These are phyloP conservation scores for Alcis repandata DNA, from an alignment of 2,888 invertebrate species.

Conservation along the genomic window DNA sequence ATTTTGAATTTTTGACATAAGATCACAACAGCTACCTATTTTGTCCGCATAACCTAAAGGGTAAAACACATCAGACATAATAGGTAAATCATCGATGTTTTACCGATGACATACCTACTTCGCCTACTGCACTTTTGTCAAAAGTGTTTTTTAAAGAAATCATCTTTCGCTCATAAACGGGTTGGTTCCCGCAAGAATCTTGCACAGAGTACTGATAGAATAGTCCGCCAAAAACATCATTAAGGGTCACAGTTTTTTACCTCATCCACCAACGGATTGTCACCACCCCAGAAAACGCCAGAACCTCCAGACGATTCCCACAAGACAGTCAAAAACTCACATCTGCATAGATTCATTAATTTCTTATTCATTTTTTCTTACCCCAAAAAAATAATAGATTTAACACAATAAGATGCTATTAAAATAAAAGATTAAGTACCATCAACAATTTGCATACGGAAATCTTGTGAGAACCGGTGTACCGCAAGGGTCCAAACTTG, in stretches of 20 bases:
- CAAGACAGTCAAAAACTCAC: constrained; percentile 58
- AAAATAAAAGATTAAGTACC: constrained; percentile 85
- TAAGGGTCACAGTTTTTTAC: constrained; percentile 32
- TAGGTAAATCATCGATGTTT: too few species aligned
- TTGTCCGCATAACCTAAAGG: too few species aligned
- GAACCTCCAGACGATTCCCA: constrained; percentile 50
- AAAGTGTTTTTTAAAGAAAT: too few species aligned
- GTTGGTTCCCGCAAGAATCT: too few species aligned
- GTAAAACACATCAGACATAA: too few species aligned
- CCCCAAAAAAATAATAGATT: constrained; percentile 72
- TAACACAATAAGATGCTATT: constrained; percentile 83
- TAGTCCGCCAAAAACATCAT: too few species aligned
- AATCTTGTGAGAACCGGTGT: constrained; percentile 77
- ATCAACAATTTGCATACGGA: constrained; percentile 80
- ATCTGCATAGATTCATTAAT: constrained; percentile 85
- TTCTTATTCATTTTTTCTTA: constrained; percentile 69
- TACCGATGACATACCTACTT: too few species aligned
- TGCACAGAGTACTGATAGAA: too few species aligned
- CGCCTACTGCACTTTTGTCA: too few species aligned
- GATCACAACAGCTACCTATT: too few species aligned
- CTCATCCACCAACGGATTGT: constrained; percentile 50
- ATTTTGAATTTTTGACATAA: too few species aligned
- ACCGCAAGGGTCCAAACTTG: constrained; percentile 67
- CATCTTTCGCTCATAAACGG: too few species aligned
- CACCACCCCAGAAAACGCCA: constrained; percentile 57